These are phyloP conservation scores for Leptinotarsa peninsularis DNA, from an alignment of 2,888 invertebrate genomes.

Conservation along the genomic window DNA sequence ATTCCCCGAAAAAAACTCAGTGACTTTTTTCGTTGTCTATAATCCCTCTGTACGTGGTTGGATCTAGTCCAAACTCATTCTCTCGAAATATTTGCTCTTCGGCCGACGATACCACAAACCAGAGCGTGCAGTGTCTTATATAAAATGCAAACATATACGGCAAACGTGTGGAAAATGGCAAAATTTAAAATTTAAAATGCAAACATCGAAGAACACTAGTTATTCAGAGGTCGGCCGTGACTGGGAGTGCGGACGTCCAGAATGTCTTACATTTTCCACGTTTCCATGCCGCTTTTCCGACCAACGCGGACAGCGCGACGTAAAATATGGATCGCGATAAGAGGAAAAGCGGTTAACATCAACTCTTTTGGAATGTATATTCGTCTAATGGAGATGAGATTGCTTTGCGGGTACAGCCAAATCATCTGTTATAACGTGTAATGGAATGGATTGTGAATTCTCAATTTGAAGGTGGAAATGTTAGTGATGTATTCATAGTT, in stretches of 20 bases:
- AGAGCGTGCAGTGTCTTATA: conserved; percentile 34
- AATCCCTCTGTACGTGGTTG: background rate
- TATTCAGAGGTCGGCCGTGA: conserved; percentile 49
- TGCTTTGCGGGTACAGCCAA: conserved; percentile 1
- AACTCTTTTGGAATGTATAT: conserved; percentile 22
- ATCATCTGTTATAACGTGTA: background rate
- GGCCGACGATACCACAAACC: conserved; percentile 18
- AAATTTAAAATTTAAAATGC: conserved; percentile 49
- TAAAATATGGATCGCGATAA: conserved; percentile 40
- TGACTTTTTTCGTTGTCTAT: too few species aligned
- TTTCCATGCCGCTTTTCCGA: conserved; percentile 29
- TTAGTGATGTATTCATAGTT: too few species aligned
- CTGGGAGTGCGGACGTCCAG: conserved; percentile 42
- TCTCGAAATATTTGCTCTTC: background rate
- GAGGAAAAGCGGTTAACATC: conserved; percentile 17
- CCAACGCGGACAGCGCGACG: conserved; percentile 13
- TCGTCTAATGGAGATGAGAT: conserved; percentile 17
- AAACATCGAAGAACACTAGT: conserved; percentile 49
- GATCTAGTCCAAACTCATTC: background rate
- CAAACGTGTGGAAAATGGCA: conserved; percentile 42
- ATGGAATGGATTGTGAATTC: background rate
- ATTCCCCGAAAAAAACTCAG: too few species aligned
- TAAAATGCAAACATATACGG: conserved; percentile 42
- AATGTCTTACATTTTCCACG: conserved; percentile 38
- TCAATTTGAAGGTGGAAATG: too few species aligned